phyloP scores from a whole-genome alignment of 2,888 invertebrate species.

The Hemaris fuciformis region DNA sequence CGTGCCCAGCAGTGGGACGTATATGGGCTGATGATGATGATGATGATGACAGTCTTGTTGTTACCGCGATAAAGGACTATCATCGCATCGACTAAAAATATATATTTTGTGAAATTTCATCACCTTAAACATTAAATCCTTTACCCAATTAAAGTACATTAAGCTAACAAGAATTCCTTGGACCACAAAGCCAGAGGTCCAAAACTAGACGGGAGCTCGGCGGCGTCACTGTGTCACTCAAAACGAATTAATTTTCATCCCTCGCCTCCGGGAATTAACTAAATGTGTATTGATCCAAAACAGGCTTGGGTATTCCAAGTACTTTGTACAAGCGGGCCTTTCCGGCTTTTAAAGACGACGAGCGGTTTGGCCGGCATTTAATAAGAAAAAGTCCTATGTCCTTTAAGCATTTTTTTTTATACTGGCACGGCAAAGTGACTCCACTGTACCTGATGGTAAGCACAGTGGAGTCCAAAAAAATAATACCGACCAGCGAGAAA shows the following conservation, averaged over 20 bases:
- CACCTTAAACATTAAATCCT: background rate
- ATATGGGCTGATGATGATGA: too few species aligned
- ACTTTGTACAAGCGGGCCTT: background rate
- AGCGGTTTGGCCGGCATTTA: too few species aligned
- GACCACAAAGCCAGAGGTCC: background rate
- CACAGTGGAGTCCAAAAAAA: too few species aligned
- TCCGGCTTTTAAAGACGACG: background rate
- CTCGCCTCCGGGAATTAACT: background rate
- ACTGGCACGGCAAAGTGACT: too few species aligned
- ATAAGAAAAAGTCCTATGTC: too few species aligned
- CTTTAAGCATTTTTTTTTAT: too few species aligned
- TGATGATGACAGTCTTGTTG: too few species aligned
- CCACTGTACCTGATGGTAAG: too few species aligned
- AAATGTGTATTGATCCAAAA: conserved; percentile 4
- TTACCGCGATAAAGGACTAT: too few species aligned
- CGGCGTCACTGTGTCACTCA: conserved; percentile 8
- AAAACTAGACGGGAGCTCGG: background rate
- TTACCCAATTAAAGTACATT: background rate
- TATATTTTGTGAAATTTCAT: background rate
- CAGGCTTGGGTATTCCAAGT: background rate
- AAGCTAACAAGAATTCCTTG: background rate
- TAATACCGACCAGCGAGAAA: too few species aligned
- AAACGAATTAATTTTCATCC: conserved; percentile 14
- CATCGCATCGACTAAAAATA: too few species aligned
- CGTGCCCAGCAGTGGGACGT: too few species aligned